Base-by-base conservation (phyloP, 1,140 invertebrate genomes). In the Trichogramma pretiosum region DNA sequence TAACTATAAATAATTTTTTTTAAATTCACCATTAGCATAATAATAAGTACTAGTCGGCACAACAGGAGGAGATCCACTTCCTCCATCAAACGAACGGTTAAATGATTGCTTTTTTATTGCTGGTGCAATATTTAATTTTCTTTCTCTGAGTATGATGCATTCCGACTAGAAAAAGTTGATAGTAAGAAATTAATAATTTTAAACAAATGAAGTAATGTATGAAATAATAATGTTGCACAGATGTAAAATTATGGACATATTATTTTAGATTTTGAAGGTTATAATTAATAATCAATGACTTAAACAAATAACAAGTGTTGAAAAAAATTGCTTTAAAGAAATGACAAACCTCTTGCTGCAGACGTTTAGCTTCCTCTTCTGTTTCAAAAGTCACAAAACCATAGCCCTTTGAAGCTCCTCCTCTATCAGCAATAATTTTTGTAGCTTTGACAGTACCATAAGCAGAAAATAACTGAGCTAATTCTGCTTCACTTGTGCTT, bases 361-460 rank as follows among this genome's bases (percentile, higher is more conserved):
- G 72, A 63, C 82, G 76, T 62, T 85, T 85, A 2, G 89, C 89
- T 72, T 92, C 89, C 61, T 91, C 86, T 66, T 91, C 88, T 34
- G 83, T 87, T 72, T 90, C 91, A 73, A 95, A 97, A 13, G 93
- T 97, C 34, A 97, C 89, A 74, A 97, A 93, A 4, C 89, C 90
- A 59, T 93, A 94, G 36, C 93, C 93, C 74, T 94, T 94, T 28
- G 92, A 93, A 1, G 94, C 88, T 3, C 92, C 92, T 52, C 89
- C 89, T 56, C 91, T 74, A 68, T 96, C 93, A 56, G 85, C 83
- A 57, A 97, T 95, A 52, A 96, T 95, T 74, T 96, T 94, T 22
- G 89, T 89, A 24, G 85, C 89, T 60, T 87, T 93, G 2, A 97
- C 91, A 37, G 86, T 85, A 11, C 93, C 92, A 70, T 92, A 95